Evolutionary conservation across 2,888 invertebrate genomes (phyloP), one percentile per base, ranked within the genome.

Genomic region (Tenthredo distinguenda): DNA sequence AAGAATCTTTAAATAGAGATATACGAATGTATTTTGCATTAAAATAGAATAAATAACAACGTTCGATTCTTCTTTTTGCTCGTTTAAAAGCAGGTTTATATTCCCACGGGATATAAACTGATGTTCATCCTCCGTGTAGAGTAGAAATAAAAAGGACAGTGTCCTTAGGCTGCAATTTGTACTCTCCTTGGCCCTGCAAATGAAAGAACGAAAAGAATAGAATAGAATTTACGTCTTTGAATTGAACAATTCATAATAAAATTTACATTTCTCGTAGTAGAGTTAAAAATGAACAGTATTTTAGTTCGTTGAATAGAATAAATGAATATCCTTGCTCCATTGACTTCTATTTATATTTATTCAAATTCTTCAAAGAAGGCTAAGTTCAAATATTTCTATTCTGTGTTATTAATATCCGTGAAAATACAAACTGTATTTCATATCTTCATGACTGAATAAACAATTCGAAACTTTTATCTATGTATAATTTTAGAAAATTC

Each of bases 71-170:
- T 77, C 18, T 34, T 55, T 10, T 18, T 40, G 1, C 1, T 34
- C 7, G 31, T 10, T 15, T 40, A 50, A 50, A 5, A 15, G 0
- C 50, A 18, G 18, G 26, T 71, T 72, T 72, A 72, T 10, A 37
- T 40, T 55, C 7, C 10, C n/a, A 68, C 34, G 15, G 26, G 0
- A 68, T 68, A 68, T 62, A 68, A 74, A 43, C 12, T 10, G 10
- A 58, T 21, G 12, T 62, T 81, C 81, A 98, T 90, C 97, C 98
- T 1, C 98, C 98, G 91, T 98, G 98, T 62, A 98, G 93, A 0
- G 98, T 98, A 0, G 98, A 98, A 93, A 98, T 97, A 90, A 98
- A 98, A 90, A 96, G 94, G 71, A 98, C 95, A n/a, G 94, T 95
- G 91, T 98, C 98, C 65, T 95, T 95, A 2, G 95, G 93, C 88